Evolutionary conservation across 2,888 invertebrate species (phyloP).

Genomic region (Bedellia somnulentella): DNA sequence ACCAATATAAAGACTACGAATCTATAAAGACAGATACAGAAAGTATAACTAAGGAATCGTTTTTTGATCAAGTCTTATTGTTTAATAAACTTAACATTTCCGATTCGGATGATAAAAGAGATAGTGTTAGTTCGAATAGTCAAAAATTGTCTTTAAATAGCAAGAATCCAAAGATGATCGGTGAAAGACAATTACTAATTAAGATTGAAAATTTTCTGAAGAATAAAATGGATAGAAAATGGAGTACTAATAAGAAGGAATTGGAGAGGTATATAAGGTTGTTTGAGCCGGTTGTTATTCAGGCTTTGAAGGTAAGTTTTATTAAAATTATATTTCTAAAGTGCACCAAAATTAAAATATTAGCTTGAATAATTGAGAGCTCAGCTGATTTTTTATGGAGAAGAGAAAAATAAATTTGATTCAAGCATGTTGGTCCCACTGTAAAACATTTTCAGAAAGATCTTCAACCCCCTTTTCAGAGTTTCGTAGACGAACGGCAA

Average conservation of each 20-base stretch:
- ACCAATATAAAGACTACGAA: conserved; percentile 38
- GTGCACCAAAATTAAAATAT: too few species aligned
- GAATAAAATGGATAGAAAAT: conserved; percentile 44
- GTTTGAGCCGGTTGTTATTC: conserved; percentile 94
- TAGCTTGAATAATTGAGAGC: too few species aligned
- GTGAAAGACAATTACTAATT: conserved; percentile 33
- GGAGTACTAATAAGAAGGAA: conserved; percentile 51
- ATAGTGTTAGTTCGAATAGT: conserved; percentile 32
- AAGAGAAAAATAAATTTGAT: too few species aligned
- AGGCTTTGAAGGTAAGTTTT: conserved; percentile 74
- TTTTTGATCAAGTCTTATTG: conserved; percentile 34
- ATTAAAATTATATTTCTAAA: too few species aligned
- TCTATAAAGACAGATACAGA: conserved; percentile 25
- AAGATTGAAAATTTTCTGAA: conserved; percentile 47
- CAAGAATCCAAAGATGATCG: conserved; percentile 33
- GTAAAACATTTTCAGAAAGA: too few species aligned
- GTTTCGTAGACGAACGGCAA: too few species aligned
- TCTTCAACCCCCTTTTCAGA: too few species aligned
- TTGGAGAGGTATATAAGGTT: conserved; percentile 81
- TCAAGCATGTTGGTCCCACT: too few species aligned
- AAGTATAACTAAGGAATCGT: conserved; percentile 14
- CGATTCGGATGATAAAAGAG: conserved; percentile 17
- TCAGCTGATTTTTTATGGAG: too few species aligned
- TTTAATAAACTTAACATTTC: conserved; percentile 19
- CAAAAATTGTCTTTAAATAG: conserved; percentile 30